Base-by-base conservation (phyloP, 2,888 invertebrate species). In the Branchellion lobata region DNA sequence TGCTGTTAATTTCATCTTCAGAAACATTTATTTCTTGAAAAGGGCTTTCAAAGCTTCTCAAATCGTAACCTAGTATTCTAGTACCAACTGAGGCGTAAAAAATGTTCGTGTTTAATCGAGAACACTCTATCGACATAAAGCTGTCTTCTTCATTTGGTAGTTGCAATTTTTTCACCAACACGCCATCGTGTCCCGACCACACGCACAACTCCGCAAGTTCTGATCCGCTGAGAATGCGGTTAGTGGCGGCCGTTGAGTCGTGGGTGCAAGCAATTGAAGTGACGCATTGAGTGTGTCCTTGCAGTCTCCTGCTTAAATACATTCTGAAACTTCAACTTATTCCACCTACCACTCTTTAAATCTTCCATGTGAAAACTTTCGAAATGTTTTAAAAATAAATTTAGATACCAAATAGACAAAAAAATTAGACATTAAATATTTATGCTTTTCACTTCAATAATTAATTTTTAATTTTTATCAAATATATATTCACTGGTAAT, bases 1-100 rank as follows among this genome's bases (percentile, higher is more conserved):
- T 83, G 80, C 86, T 86, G 80, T 86, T 86, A 1, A 87, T 84
- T 80, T 86, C 86, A 21, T 87, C 86, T 68, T 85, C 84, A 77
- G 86, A 86, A 40, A 83, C 83, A 33, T 83, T 81, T 76, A 84
- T 85, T 33, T 36, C 80, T 74, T 84, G 83, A 11, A 85, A 51
- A 0, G 85, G 84, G 3, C 80, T 80, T 11, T 81, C 78, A 14
- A 85, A 81, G n/a, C 84, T 83, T 24, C 84, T 81, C 24, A 77
- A 47, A 8, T 86, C 85, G 78, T 84, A 84, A 11, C 83, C 75
- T 8, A 84, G 82, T 24, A 87, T 83, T 47, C 83, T 81, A 29
- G 84, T 81, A 18, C 85, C 84, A 79, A 84, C 83, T 0, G 86
- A 82, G 11, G 84, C 84, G 83, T 85, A 87, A 27, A 87, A 79